phyloP scores from a whole-genome alignment of 2,113 vertebrate species.

The Australoheros scitulus region DNA sequence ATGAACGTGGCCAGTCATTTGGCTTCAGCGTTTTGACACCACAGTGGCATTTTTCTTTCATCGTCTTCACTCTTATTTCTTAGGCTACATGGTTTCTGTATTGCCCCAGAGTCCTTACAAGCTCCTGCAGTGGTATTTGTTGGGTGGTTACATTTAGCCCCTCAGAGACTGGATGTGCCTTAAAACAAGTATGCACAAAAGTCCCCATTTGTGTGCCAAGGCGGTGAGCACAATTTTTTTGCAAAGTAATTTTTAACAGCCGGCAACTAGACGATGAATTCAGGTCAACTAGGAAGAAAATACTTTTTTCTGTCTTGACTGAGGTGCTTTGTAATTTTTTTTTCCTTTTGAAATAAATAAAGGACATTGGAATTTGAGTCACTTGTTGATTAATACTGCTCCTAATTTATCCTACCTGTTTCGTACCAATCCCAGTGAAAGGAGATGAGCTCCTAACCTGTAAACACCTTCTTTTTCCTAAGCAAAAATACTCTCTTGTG shows the following conservation, averaged over 20 bases:
- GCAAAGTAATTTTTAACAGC: constrained; percentile 37
- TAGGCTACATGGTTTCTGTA: constrained; percentile 19
- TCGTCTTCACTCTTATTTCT: constrained; percentile 34
- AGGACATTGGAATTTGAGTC: not conserved
- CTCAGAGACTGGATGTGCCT: constrained; percentile 48
- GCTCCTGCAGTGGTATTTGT: constrained; percentile 40
- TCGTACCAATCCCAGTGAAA: constrained; percentile 1
- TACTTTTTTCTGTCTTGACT: constrained; percentile 3
- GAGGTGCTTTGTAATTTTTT: constrained; percentile 3
- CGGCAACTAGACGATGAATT: constrained; percentile 34
- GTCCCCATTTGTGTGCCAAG: constrained; percentile 42
- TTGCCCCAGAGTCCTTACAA: constrained; percentile 33
- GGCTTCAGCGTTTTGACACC: constrained; percentile 36
- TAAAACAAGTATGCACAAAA: constrained; percentile 42
- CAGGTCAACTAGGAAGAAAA: constrained; percentile 38
- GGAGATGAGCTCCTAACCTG: constrained; percentile 15
- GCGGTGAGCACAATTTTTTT: not conserved
- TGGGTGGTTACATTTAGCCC: constrained; percentile 38
- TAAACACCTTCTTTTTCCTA: not conserved
- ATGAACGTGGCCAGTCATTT: constrained; percentile 26
- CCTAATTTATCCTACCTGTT: not conserved
- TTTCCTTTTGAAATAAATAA: not conserved
- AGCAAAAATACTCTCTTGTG: not conserved
- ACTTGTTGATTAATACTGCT: not conserved
- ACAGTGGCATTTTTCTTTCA: constrained; percentile 45